Evolutionary conservation across 2,888 invertebrate genomes (phyloP).

Genomic region (Cyclophora punctaria): DNA sequence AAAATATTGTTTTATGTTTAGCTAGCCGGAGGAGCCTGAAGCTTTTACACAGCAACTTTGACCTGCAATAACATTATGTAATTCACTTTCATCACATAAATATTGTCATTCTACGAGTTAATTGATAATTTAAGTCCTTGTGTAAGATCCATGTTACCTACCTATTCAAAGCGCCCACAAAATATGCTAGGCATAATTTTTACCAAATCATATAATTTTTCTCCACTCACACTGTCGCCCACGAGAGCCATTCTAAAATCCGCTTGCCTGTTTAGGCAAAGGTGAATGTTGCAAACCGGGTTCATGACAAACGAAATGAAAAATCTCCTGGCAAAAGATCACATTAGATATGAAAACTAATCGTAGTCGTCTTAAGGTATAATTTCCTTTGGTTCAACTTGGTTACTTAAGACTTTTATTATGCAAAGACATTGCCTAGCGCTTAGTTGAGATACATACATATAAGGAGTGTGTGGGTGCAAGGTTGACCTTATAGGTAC

Average conservation of each 20-base stretch:
- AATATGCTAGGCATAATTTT: slow-evolving; percentile 8
- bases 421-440: slow-evolving; percentile 29
- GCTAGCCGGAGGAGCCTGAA: too few species aligned
- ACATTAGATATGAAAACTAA: slow-evolving; percentile 14
- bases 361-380: slow-evolving; percentile 12
- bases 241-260: slow-evolving; percentile 68
- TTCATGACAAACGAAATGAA: slow-evolving; percentile 27
- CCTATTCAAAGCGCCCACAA: too few species aligned
- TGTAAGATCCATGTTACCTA: too few species aligned
- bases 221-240: slow-evolving; percentile 52
- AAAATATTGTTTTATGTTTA: too few species aligned
- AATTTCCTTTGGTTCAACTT: slow-evolving; percentile 14
- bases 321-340: slow-evolving; percentile 6
- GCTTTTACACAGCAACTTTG: too few species aligned
- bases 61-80: too few species aligned
- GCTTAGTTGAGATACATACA: slow-evolving; percentile 53
- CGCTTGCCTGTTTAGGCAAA: slow-evolving; percentile 71
- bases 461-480: slow-evolving; percentile 71
- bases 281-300: slow-evolving; percentile 69
- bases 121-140: too few species aligned
- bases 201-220: slow-evolving; percentile 29
- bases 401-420: slow-evolving; percentile 24
- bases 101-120: too few species aligned
- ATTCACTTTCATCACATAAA: too few species aligned
- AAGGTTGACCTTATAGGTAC: slow-evolving; percentile 72